phyloP scores from a whole-genome alignment of 1,140 invertebrate genomes.

The Cyphomyrmex costatus region DNA sequence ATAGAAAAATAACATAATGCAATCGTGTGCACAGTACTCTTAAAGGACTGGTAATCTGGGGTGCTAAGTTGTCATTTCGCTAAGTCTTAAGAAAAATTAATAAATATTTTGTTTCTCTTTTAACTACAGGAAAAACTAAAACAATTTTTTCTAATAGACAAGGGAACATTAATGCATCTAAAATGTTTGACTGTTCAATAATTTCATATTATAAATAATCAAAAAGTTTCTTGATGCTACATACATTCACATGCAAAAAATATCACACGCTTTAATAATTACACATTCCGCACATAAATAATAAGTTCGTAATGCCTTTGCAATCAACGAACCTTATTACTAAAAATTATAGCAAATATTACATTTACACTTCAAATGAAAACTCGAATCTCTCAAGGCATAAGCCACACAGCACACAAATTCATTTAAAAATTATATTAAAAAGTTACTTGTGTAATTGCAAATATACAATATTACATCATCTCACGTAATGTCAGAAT shows the following conservation, averaged over 20 bases:
- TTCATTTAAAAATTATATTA: slow-evolving; percentile 31
- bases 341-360: slow-evolving; percentile 67
- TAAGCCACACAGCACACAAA: background rate
- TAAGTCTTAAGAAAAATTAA: slow-evolving; percentile 61
- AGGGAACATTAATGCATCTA: slow-evolving; percentile 58
- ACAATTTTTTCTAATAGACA: slow-evolving; percentile 29
- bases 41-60: slow-evolving; percentile 49
- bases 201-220: slow-evolving; percentile 57
- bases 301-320: slow-evolving; percentile 68
- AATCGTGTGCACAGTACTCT: slow-evolving; percentile 41
- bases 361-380: slow-evolving; percentile 41
- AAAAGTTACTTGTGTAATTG: slow-evolving; percentile 20
- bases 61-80: slow-evolving; percentile 28
- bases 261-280: slow-evolving; percentile 62
- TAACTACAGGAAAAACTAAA: slow-evolving; percentile 52
- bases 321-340: slow-evolving; percentile 54
- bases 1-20: slow-evolving; percentile 57
- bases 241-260: slow-evolving; percentile 63
- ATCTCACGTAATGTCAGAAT: background rate
- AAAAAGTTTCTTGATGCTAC: slow-evolving; percentile 47
- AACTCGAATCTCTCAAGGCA: background rate
- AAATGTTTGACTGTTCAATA: slow-evolving; percentile 44
- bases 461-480: slow-evolving; percentile 28
- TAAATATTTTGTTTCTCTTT: slow-evolving; percentile 68
- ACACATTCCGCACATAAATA: slow-evolving; percentile 72